Percentiles rank a stretch among this genome's conserved stretches.
Conservation (phyloP, 2,113 vertebrate genomes). For the Uria lomvia region DNA sequence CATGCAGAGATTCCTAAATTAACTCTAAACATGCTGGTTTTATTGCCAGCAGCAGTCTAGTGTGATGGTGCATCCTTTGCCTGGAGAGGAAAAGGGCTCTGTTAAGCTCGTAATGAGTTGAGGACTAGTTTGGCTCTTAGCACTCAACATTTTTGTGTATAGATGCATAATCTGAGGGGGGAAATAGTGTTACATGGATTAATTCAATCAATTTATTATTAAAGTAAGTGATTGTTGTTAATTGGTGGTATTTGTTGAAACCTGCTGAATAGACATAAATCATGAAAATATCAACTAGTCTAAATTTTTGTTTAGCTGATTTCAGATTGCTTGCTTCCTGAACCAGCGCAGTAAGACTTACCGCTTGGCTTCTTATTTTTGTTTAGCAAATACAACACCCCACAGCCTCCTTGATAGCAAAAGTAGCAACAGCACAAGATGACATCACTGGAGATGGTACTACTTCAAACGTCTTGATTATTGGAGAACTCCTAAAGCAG, state of each 20-base stretch:
- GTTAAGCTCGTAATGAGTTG: neutral
- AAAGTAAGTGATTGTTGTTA: neutral
- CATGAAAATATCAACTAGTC: neutral
- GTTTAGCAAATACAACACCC: constrained; percentile 98
- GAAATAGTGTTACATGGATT: neutral
- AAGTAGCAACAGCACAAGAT: constrained; percentile 97
- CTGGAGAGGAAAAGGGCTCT: neutral
- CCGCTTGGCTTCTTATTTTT: neutral
- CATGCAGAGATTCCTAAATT: neutral
- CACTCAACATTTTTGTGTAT: neutral
- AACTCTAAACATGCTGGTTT: neutral
- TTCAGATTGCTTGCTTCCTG: neutral
- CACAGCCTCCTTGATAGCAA: constrained; percentile 95
- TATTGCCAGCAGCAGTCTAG: neutral
- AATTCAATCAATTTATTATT: neutral
- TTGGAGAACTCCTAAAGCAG: constrained; percentile 95
- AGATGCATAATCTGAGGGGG: neutral
- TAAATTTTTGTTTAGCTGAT: neutral
- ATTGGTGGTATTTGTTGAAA: neutral
- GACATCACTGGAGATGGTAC: constrained; percentile 98
- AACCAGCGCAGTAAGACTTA: neutral
- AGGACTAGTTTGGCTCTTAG: neutral
- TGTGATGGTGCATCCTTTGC: neutral
- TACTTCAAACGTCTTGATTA: constrained; percentile 96
- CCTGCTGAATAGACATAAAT: neutral